Evolutionary conservation across 2,113 vertebrate species (phyloP).

Genomic region (Bubo blakistoni): DNA sequence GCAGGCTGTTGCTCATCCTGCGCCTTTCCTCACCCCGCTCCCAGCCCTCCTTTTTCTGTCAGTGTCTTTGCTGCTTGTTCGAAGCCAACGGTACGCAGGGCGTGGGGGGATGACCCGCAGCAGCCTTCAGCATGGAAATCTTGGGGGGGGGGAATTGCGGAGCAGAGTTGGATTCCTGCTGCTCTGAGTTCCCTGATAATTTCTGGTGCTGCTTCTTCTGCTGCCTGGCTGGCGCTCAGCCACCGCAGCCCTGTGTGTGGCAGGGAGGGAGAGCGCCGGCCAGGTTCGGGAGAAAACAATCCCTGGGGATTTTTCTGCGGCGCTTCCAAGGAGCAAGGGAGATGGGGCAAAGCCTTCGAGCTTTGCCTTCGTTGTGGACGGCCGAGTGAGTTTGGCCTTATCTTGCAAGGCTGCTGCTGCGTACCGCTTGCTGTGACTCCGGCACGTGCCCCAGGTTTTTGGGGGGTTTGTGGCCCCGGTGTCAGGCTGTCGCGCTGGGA

Average conservation of each 20-base stretch:
- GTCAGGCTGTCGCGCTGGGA: accelerated
- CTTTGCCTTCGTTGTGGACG: neutral
- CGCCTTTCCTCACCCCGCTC: neutral
- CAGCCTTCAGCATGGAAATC: neutral
- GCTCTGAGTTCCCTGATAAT: neutral
- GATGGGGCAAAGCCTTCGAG: neutral
- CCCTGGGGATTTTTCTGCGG: neutral
- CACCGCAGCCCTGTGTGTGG: neutral
- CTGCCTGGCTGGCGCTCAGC: accelerated
- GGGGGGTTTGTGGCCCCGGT: accelerated
- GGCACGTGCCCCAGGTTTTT: accelerated
- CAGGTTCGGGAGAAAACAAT: neutral
- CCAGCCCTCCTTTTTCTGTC: neutral
- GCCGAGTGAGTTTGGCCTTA: neutral
- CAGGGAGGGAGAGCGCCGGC: neutral
- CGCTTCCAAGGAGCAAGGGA: neutral
- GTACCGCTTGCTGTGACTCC: accelerated
- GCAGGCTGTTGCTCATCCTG: neutral
- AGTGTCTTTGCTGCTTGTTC: neutral
- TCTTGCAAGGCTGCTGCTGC: neutral
- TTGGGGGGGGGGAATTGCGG: neutral
- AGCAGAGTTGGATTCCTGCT: neutral
- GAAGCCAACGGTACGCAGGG: accelerated
- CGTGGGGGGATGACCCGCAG: accelerated
- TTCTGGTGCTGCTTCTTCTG: neutral